Conservation (phyloP, 2,888 invertebrate genomes). For the Macrosiphum euphorbiae region DNA sequence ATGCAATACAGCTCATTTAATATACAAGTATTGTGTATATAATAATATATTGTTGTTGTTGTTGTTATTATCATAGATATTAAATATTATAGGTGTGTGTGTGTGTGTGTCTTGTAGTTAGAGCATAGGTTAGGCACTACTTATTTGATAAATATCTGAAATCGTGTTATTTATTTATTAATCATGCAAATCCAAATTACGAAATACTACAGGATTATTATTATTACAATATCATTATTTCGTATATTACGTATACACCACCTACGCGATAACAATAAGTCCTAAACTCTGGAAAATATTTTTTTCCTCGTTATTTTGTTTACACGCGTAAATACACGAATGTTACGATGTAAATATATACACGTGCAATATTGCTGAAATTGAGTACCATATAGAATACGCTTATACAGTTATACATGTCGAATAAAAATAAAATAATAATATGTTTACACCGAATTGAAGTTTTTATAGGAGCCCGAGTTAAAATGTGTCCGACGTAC, state of each 20-base stretch:
- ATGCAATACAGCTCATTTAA: neutral
- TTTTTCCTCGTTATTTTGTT: neutral
- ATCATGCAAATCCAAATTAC: constrained; percentile 28
- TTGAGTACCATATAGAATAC: neutral
- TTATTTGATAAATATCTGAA: constrained; percentile 16
- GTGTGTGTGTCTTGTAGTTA: neutral
- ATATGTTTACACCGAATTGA: neutral
- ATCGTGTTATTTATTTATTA: constrained; percentile 12
- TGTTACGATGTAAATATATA: neutral
- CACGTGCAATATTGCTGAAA: neutral
- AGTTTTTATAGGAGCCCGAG: neutral
- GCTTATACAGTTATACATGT: neutral
- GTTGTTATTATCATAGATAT: neutral
- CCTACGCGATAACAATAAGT: neutral
- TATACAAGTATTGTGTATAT: neutral
- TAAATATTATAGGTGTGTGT: constrained; percentile 1
- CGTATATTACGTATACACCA: neutral
- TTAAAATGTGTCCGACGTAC: neutral
- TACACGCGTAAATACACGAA: neutral
- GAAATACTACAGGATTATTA: neutral
- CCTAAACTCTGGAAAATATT: neutral
- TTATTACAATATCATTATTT: constrained; percentile 12
- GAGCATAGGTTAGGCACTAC: neutral
- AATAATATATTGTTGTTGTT: neutral
- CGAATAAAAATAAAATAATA: neutral